Evolutionary conservation across 2,113 vertebrate species (phyloP), one percentile per base, ranked within the genome.

Genomic region (Dipodomys spectabilis): DNA sequence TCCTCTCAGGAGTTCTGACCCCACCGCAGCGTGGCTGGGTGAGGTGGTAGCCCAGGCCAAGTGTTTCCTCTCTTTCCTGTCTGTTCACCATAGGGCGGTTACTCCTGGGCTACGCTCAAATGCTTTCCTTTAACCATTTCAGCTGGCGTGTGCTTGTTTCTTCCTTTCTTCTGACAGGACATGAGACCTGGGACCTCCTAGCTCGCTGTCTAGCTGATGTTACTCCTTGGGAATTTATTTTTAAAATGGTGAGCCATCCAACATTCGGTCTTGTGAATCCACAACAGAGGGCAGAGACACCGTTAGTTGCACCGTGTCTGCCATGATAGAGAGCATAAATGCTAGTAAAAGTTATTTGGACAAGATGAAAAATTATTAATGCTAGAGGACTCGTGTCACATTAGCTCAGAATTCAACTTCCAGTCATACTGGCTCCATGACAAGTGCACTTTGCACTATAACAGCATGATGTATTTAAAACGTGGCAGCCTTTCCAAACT

Each of bases 341-440:
- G 15, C 11, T 53, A 91, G n/a, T 79, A 84, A 45, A 94, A 96
- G 88, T 90, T 85, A 92, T 68, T 97, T 86, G 68, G 95, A 94
- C 85, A 79, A 89, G 60, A 90, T 72, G 30, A 74, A 95, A 96
- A 97, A 91, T 82, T 96, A 60, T n/a, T 96, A 75, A 74, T 73
- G 67, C 74, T 91, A 72, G 73, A 90, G 19, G 64, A 95, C 32
- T 95, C 80, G 87, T 84, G 75, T 92, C 69, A 71, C 20, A 35
- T 92, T 94, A 97, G 68, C 85, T 95, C 69, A 95, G 86, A 97
- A 97, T 97, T 86, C 83, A 93, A 69, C 0, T 13, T 11, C 11
- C 65, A 89, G 78, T 20, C 23, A 5, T 69, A 7, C 30, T 95
- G 73, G 10, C 13, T 77, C 16, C 65, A 16, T 69, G 79, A 97